These are phyloP conservation scores for Stercorarius parasiticus DNA, from an alignment of 2,113 vertebrate genomes.

Conservation along the genomic window DNA sequence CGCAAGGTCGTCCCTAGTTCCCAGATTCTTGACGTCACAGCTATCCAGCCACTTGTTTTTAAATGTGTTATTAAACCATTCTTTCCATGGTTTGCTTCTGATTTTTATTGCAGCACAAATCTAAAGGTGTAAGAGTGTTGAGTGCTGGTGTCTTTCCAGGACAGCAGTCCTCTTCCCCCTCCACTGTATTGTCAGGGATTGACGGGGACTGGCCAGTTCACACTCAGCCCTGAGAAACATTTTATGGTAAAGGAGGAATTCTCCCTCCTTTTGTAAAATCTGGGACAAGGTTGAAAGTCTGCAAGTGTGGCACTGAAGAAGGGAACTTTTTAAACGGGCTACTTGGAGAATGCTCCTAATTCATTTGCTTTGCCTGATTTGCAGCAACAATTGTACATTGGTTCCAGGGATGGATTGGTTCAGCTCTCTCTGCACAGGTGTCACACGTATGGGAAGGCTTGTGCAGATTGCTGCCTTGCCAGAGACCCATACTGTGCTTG, in stretches of 20 bases:
- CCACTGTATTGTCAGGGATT: background rate
- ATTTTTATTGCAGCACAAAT: background rate
- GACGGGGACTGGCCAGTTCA: background rate
- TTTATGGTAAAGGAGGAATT: background rate
- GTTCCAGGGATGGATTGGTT: slow-evolving; percentile 87
- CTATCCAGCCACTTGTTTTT: background rate
- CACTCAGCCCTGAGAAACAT: background rate
- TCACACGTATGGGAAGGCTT: slow-evolving; percentile 92
- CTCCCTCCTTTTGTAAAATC: background rate
- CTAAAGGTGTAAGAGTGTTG: background rate
- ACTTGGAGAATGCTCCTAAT: slow-evolving; percentile 54
- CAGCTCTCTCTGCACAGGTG: slow-evolving; percentile 95
- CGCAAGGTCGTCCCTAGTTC: background rate
- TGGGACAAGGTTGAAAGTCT: slow-evolving; percentile 4
- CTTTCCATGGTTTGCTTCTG: background rate
- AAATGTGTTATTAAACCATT: background rate
- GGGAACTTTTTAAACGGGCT: slow-evolving; percentile 1
- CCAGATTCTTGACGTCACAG: background rate
- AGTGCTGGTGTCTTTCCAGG: slow-evolving; percentile 3
- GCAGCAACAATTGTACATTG: slow-evolving; percentile 95
- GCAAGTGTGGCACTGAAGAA: background rate
- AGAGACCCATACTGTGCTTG: slow-evolving; percentile 98
- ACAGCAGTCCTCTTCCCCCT: background rate
- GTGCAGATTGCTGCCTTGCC: slow-evolving; percentile 96
- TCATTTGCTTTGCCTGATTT: slow-evolving; percentile 71